These are phyloP conservation scores for Pseudococcus jackbeardsleyi DNA, from an alignment of 2,888 invertebrate species.

Conservation along the genomic window DNA sequence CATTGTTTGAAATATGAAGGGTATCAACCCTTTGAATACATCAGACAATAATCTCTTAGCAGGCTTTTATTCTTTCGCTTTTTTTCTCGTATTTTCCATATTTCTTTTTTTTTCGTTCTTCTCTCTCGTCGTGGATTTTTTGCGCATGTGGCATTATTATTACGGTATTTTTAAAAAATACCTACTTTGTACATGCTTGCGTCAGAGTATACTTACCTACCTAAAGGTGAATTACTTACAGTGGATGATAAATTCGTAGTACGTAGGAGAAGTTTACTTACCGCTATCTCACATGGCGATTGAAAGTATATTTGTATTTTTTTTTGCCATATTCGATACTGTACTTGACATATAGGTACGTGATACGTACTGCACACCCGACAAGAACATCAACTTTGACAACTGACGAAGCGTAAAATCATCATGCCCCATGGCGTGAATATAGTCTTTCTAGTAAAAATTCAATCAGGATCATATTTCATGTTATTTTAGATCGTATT, in stretches of 20 bases:
- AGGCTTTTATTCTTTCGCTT: conserved; percentile 43
- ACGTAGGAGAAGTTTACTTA: background rate
- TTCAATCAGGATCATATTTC: conserved; percentile 55
- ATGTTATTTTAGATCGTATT: conserved; percentile 36
- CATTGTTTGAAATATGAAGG: conserved; percentile 51
- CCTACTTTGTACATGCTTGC: too few species aligned
- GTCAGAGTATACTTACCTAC: too few species aligned
- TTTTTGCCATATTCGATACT: background rate
- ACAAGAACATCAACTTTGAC: conserved; percentile 30
- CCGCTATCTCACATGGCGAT: background rate
- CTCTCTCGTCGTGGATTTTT: background rate
- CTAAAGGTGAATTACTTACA: too few species aligned
- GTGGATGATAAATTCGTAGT: background rate
- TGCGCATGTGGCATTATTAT: background rate
- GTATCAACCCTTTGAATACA: conserved; percentile 58
- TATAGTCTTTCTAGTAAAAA: background rate
- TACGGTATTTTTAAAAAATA: background rate
- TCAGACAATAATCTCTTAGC: conserved; percentile 57
- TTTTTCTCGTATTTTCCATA: conserved; percentile 19
- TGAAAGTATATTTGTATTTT: background rate
- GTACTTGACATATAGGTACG: background rate
- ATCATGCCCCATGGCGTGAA: background rate
- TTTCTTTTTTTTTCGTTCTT: background rate
- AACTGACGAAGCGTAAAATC: conserved; percentile 21
- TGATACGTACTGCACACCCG: background rate